phyloP scores from a whole-genome alignment of 2,113 vertebrate genomes.

The Propithecus coquereli region DNA sequence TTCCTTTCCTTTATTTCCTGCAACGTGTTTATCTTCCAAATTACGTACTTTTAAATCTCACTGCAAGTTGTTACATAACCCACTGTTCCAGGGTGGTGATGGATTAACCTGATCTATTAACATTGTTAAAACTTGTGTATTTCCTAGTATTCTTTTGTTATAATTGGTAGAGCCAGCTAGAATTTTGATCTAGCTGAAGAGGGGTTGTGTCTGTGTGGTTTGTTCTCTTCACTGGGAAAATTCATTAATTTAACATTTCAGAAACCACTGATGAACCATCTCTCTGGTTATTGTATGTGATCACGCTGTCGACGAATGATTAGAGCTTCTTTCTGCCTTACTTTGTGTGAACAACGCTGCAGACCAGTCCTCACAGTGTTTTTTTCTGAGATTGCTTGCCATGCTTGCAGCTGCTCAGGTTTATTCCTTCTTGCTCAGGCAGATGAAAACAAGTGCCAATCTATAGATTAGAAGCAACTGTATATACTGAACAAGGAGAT shows the following conservation, averaged over 20 bases:
- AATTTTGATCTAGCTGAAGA: neutral
- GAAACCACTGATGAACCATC: neutral
- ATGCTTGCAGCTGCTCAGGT: neutral
- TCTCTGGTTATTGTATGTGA: neutral
- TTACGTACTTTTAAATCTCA: neutral
- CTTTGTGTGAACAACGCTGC: neutral
- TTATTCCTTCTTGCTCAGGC: neutral
- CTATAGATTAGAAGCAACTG: neutral
- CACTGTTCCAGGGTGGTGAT: neutral
- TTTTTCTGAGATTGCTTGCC: neutral
- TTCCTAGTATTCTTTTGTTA: neutral
- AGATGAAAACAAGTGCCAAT: neutral
- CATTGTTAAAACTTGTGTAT: neutral
- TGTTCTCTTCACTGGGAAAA: neutral
- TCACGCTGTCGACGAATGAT: neutral
- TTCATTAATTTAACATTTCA: neutral
- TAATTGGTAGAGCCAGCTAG: neutral
- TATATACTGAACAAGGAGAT: neutral
- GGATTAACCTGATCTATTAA: neutral
- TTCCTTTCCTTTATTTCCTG: neutral
- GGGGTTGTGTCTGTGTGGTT: neutral
- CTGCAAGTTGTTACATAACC: neutral
- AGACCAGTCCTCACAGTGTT: neutral
- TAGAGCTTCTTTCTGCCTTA: neutral
- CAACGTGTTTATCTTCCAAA: neutral